A percentile compares a stretch with the other conserved stretches of the same genome.
These are phyloP conservation scores for Trinorchestia longiramus DNA, from an alignment of 1,140 invertebrate genomes.

Conservation along the genomic window DNA sequence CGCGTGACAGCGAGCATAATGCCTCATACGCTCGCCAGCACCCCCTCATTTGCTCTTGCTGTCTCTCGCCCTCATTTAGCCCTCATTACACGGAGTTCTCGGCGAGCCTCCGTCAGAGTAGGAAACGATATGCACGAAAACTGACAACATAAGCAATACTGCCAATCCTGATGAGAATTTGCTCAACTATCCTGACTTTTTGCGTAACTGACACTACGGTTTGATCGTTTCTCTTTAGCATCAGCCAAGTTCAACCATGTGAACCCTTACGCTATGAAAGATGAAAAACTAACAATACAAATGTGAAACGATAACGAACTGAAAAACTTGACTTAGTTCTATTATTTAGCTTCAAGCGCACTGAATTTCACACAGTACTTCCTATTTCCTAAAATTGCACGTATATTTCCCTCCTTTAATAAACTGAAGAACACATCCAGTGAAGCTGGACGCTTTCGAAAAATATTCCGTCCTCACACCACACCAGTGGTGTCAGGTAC, in stretches of 20 bases:
- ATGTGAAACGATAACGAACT: not conserved
- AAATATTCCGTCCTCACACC: too few relatives aligned
- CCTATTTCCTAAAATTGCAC: too few relatives aligned
- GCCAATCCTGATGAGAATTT: not conserved
- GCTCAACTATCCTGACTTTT: not conserved
- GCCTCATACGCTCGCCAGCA: not conserved
- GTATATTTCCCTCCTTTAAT: too few relatives aligned
- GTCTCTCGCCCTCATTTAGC: not conserved
- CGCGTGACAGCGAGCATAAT: slow-evolving; percentile 21
- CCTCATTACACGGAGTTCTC: not conserved
- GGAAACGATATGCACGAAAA: not conserved
- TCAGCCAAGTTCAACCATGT: not conserved
- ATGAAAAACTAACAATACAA: not conserved
- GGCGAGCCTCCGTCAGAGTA: not conserved
- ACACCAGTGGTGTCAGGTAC: too few relatives aligned
- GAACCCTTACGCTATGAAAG: not conserved
- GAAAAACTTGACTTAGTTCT: too few relatives aligned
- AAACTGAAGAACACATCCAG: too few relatives aligned
- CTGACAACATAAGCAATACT: not conserved
- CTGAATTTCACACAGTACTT: too few relatives aligned
- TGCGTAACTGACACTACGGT: not conserved
- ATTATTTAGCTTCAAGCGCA: too few relatives aligned
- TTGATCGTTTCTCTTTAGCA: not conserved
- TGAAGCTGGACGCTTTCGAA: too few relatives aligned
- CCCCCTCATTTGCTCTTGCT: not conserved